phyloP scores from a whole-genome alignment of 2,797 vertebrate species.

The Lates japonicus region DNA sequence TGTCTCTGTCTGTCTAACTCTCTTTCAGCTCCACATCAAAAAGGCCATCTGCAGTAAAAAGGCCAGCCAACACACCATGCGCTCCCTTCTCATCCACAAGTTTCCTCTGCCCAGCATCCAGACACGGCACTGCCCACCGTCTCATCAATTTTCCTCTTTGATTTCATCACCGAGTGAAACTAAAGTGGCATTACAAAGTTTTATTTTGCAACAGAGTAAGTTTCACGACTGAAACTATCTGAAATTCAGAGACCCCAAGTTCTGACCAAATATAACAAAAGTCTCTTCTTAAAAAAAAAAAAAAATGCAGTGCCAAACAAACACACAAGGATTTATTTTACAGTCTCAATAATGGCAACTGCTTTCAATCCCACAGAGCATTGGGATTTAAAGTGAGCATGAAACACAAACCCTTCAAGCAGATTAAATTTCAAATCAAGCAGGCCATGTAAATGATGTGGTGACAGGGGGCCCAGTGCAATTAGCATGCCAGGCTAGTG shows the following conservation, averaged over 20 bases:
- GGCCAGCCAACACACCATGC: slow-evolving; percentile 54
- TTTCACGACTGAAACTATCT: slow-evolving; percentile 41
- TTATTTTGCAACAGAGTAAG: slow-evolving; percentile 57
- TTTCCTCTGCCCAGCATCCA: slow-evolving; percentile 68
- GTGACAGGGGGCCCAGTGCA: slow-evolving; percentile 86
- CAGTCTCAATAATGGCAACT: slow-evolving; percentile 73
- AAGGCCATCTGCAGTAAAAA: slow-evolving; percentile 76
- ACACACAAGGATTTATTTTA: slow-evolving; percentile 66
- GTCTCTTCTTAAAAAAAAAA: not conserved
- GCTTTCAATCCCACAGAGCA: slow-evolving; percentile 84
- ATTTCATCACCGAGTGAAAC: slow-evolving; percentile 72
- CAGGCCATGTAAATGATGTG: slow-evolving; percentile 90
- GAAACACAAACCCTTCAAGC: slow-evolving; percentile 90
- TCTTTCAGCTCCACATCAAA: slow-evolving; percentile 83
- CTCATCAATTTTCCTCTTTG: slow-evolving; percentile 84
- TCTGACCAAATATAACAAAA: slow-evolving; percentile 19
- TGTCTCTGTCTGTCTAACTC: slow-evolving; percentile 65
- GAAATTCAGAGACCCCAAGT: slow-evolving; percentile 15
- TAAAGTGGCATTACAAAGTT: slow-evolving; percentile 72
- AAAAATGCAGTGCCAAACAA: slow-evolving; percentile 47
- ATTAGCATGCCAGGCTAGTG: slow-evolving; percentile 89
- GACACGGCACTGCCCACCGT: slow-evolving; percentile 66
- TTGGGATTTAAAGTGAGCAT: slow-evolving; percentile 90
- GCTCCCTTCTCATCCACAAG: slow-evolving; percentile 69
- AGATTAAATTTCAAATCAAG: slow-evolving; percentile 90